Base-by-base conservation (phyloP, 2,113 vertebrate genomes). In the Misgurnus mizolepis region DNA sequence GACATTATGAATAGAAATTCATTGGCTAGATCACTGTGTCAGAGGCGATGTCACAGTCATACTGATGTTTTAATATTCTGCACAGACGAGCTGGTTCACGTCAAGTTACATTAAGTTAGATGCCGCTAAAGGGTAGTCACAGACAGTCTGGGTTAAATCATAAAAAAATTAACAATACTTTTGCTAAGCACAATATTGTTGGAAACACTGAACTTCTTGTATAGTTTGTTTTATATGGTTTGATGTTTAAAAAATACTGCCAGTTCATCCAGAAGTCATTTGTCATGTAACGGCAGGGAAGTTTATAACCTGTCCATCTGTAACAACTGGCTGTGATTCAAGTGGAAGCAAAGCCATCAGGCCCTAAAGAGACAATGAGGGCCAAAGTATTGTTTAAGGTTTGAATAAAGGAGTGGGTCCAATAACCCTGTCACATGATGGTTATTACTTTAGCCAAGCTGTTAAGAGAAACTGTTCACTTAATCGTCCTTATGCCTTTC, bases 1-100 rank as follows among this genome's bases (percentile, higher is more conserved):
- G 27, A 79, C 64, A 81, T 65, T 75, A 79, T 81, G 78, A 82
- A 70, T 79, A 72, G 67, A 71, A 76, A 71, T 82, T 84, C 47
- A 84, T 70, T 85, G 68, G 80, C 72, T 80, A 70, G 82, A 82
- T 84, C 67, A 76, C 34, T 53, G 15, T 55, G 45, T 34, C 43
- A 8, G 18, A 14, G 67, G 79, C 64, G 55, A 78, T 64, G 66
- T 45, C 10, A 58, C 64, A 60, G 64, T 61, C n/a, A 22, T 27
- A 53, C 65, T 58, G 9, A n/a, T 56, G 18, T 81, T 81, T 78
- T 50, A 41, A 73, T 55, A 67, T 73, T 78, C 39, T 60, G 50
- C 43, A 34, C 15, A 34, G 15, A 65, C 27, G 34, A 40, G 9
- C 68, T 12, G 10, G 8, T 61, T 64, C 6, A 15, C 2, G 27